Conservation (phyloP, 2,797 vertebrate species). For the Scarus forsteni region DNA sequence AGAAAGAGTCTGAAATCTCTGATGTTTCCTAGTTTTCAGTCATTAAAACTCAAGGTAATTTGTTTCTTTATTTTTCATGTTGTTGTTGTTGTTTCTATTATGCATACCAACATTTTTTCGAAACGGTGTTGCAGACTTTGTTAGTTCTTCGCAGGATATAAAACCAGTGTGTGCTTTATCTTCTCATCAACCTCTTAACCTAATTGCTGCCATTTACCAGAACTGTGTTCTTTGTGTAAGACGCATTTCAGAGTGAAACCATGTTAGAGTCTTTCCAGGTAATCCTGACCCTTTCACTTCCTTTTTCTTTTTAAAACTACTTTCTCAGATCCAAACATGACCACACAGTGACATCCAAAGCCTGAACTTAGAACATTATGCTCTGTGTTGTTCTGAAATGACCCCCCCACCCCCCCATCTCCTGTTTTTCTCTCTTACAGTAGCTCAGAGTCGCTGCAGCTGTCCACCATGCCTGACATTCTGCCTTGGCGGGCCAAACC, state of each 20-base stretch:
- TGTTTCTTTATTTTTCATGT: no score
- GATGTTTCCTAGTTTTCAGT: no score
- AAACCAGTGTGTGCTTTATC: not conserved
- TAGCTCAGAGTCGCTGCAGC: slow-evolving; percentile 77
- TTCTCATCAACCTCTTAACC: not conserved
- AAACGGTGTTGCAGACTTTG: not conserved
- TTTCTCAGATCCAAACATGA: slow-evolving; percentile 21
- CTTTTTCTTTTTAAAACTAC: slow-evolving; percentile 44
- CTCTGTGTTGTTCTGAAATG: slow-evolving; percentile 42
- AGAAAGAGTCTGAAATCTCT: no score
- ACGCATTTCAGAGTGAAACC: slow-evolving; percentile 42
- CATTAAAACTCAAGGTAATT: no score
- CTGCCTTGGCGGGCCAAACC: slow-evolving; percentile 79
- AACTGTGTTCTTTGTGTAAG: slow-evolving; percentile 12
- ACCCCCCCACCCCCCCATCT: slow-evolving; percentile 15
- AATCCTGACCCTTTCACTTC: slow-evolving; percentile 51
- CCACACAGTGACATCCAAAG: slow-evolving; percentile 6
- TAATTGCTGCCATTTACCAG: slow-evolving; percentile 29
- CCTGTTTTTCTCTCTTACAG: slow-evolving; percentile 56
- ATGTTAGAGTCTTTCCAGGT: slow-evolving; percentile 32
- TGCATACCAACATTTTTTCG: no score
- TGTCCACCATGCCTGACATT: slow-evolving; percentile 82
- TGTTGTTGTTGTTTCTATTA: no score
- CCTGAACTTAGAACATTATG: slow-evolving; percentile 30
- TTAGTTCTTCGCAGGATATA: not conserved